Evolutionary conservation across 2,888 invertebrate genomes (phyloP), one percentile per base, ranked within the genome.

Genomic region (Drosophila antonietae): DNA sequence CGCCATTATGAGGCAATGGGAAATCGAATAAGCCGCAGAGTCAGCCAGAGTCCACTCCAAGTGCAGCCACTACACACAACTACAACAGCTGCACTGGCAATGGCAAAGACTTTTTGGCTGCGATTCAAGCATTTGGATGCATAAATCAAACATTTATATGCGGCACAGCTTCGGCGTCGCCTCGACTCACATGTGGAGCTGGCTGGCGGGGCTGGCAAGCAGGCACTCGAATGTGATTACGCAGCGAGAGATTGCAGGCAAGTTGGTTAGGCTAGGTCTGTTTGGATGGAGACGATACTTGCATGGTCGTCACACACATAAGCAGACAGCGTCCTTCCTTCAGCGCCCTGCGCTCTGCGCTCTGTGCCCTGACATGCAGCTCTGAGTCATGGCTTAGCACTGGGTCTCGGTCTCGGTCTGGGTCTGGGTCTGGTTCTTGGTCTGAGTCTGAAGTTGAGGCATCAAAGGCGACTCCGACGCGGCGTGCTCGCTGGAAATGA

Each of bases 101-200:
- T 78, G 85, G 76, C 83, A 75, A 90, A 87, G 89, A 81, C 88
- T 89, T 87, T 87, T 90, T 89, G 91, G 90, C 90, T 91, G 81
- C 83, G 90, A 90, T 85, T 91, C 88, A 88, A 90, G 84, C 88
- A 90, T 91, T 90, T 85, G 79, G 81, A 87, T 80, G 81, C 91
- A 91, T 91, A 91, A 91, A 91, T 90, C 90, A 90, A 86, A 83
- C 82, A 88, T 80, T 88, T 91, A 88, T 88, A 89, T 84, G 81
- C 88, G 88, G 90, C 83, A 73, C 88, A 88, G 90, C 90, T 76
- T 74, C 75, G 80, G 75, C 86, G 79, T 79, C 81, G 89, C 79
- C 84, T 69, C 75, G 88, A 83, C 80, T 74, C 88, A 76, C 84
- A 78, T 84, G 79, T 81, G 82, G 75, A 73, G 68, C 64, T 18